Evolutionary conservation across 2,113 vertebrate genomes (phyloP), one percentile per base, ranked within the genome.

Genomic region (Xenopus borealis): DNA sequence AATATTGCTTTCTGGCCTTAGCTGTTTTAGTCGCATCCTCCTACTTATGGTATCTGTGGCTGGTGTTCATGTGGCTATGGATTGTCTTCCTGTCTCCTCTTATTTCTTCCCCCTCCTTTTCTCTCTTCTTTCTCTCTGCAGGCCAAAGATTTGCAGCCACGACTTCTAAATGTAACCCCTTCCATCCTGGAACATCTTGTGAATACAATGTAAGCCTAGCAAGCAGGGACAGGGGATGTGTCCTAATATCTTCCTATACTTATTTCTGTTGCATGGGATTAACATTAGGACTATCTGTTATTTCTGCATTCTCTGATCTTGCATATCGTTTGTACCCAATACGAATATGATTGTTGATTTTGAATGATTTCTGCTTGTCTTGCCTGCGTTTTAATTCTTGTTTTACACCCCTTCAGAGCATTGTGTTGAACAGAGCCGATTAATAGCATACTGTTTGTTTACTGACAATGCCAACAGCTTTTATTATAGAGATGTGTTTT

Each of bases 241-340:
- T 69, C 58, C 66, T 76, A 61, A 61, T 62, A 62, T 76, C 66
- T 55, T 69, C 66, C 50, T 46, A 55, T 75, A 55, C 55, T 57
- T 65, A 75, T 75, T 75, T 59, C 71, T 59, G 46, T 30, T 57
- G 33, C 33, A 40, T 40, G 33, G 33, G 33, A 40, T 40, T 77
- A 40, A 40, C 5, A 62, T 69, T 70, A 69, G 58, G 52, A 53
- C 40, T 57, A 47, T 47, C 47, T 61, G 58, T 58, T 4, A 40
- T 33, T 52, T 11, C 57, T 59, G 53, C 62, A 53, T 55, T 52
- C 33, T 69, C 58, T 53, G 57, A 55, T 40, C 66, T 27, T 66
- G 30, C 73, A 44, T 52, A 68, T 75, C 50, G 44, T 75, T 75
- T 75, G 73, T 66, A 75, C 66, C 50, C 57, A 55, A 69, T 69